phyloP scores from a whole-genome alignment of 2,113 vertebrate genomes.

The Gavialis gangeticus region DNA sequence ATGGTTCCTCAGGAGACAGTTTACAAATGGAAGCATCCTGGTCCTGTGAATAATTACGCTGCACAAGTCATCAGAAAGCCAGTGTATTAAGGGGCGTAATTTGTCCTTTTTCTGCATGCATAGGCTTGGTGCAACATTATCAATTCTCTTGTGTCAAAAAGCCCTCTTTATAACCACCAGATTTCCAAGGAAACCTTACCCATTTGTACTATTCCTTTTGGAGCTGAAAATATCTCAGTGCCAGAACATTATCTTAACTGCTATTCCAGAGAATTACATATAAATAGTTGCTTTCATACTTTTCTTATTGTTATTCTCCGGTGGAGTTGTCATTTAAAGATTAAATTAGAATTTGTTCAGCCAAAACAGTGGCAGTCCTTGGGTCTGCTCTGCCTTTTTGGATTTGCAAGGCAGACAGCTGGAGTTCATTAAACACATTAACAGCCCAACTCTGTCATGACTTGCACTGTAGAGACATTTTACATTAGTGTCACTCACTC shows the following conservation, averaged over 20 bases:
- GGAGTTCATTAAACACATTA: conserved; percentile 24
- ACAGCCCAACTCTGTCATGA: not conserved
- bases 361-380: not conserved
- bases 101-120: not conserved
- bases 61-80: not conserved
- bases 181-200: not conserved
- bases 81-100: not conserved
- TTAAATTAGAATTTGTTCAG: not conserved
- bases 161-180: not conserved
- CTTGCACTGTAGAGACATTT: not conserved
- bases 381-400: not conserved
- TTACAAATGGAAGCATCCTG: not conserved
- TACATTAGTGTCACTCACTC: not conserved
- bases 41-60: not conserved
- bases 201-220: not conserved
- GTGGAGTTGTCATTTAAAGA: not conserved
- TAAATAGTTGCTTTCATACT: not conserved
- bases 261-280: not conserved
- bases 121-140: not conserved
- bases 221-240: not conserved
- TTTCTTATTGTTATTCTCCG: not conserved
- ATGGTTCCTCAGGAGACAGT: not conserved
- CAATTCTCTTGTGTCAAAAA: not conserved
- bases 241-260: not conserved
- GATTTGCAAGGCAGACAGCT: not conserved